These are phyloP conservation scores for Sebastes elongatus DNA, from an alignment of 2,797 vertebrate genomes.

Conservation along the genomic window DNA sequence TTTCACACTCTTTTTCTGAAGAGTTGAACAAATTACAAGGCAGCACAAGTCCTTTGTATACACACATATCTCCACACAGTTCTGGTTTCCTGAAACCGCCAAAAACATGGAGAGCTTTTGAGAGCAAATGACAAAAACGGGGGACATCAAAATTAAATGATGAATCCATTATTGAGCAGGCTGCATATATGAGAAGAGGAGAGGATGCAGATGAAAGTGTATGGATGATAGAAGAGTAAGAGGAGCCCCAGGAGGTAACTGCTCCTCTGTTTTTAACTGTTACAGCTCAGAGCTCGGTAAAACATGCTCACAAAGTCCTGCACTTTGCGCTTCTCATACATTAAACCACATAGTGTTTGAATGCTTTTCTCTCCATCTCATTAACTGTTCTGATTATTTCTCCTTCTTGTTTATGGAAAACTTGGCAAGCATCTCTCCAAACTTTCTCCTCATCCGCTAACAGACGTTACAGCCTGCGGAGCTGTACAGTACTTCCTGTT, in stretches of 20 bases:
- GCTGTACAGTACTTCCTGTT: conserved; percentile 9
- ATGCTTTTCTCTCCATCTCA: not conserved
- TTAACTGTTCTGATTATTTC: not conserved
- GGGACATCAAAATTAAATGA: conserved; percentile 65
- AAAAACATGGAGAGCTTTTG: conserved; percentile 28
- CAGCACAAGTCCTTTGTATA: conserved; percentile 11
- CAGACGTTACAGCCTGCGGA: conserved; percentile 9
- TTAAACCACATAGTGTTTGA: conserved; percentile 28
- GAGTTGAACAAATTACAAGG: conserved; percentile 17
- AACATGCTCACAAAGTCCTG: not conserved
- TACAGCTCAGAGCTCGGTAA: conserved; percentile 3
- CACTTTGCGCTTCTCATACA: not conserved
- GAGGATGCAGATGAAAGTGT: conserved; percentile 60
- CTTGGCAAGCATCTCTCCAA: not conserved
- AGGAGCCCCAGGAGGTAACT: conserved; percentile 36
- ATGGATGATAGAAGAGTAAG: conserved; percentile 42
- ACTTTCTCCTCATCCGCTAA: not conserved
- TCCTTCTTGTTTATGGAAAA: conserved; percentile 24
- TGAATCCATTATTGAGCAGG: conserved; percentile 66
- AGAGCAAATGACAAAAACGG: conserved; percentile 44
- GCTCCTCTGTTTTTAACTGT: conserved; percentile 27
- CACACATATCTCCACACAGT: conserved; percentile 9
- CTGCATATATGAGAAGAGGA: conserved; percentile 46
- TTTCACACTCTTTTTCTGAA: conserved; percentile 16
- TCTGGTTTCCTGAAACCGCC: conserved; percentile 29